Evolutionary conservation across 2,113 vertebrate species (phyloP).

Genomic region (Mellivora capensis): DNA sequence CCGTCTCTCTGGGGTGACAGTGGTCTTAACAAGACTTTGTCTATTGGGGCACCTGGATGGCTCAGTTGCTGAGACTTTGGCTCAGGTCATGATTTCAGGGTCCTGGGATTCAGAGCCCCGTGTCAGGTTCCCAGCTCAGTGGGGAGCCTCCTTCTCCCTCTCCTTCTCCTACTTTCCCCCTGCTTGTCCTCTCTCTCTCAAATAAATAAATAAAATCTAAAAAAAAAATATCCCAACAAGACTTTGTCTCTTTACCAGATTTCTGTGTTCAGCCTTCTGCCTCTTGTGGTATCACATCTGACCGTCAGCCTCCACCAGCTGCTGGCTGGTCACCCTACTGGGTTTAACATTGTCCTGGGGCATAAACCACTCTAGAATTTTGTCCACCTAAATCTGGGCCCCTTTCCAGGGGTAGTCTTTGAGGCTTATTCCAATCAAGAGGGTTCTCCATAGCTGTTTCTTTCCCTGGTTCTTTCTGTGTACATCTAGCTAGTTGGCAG

Average conservation of each 20-base stretch:
- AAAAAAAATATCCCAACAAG: neutral
- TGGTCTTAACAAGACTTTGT: neutral
- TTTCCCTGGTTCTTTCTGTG: neutral
- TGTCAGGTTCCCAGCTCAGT: neutral
- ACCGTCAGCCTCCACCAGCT: neutral
- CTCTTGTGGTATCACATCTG: neutral
- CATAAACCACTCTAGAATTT: neutral
- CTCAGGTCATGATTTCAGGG: neutral
- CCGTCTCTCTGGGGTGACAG: neutral
- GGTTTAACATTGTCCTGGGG: neutral
- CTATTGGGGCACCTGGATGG: neutral
- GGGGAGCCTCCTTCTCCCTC: neutral
- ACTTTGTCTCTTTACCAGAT: neutral
- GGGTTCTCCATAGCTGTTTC: neutral
- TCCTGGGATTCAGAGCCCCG: neutral
- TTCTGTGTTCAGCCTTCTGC: neutral
- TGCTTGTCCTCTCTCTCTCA: neutral
- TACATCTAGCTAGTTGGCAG: neutral
- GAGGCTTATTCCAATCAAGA: neutral
- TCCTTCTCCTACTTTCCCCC: neutral
- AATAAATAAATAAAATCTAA: neutral
- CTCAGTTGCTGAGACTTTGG: neutral
- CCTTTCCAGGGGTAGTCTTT: neutral
- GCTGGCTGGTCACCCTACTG: neutral
- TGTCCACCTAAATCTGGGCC: neutral